Evolutionary conservation across 2,888 invertebrate species (phyloP), one percentile per base, ranked within the genome.

Genomic region (Tanytarsus gracilentus): DNA sequence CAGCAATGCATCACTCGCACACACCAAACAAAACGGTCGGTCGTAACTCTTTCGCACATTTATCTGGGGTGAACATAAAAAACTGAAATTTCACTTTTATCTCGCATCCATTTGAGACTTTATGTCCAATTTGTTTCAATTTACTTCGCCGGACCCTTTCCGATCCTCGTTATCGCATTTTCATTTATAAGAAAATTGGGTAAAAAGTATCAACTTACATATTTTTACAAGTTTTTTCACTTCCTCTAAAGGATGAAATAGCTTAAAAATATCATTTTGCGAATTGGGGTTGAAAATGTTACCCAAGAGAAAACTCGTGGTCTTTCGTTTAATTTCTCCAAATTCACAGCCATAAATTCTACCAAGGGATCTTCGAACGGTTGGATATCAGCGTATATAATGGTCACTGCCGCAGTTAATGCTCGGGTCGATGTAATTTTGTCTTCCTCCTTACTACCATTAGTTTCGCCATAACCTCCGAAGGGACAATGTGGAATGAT

Each of bases 71-170:
- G 8, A 33, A 33, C 14, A 1, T 14, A 33, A 11, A 4, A 14
- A 33, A 33, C n/a, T 48, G 1, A 33, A 16, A 11, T 52, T 29
- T 21, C 44, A 23, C 40, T 55, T 40, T 55, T 29, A n/a, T 25
- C 26, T 49, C 26, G n/a, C n/a, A n/a, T n/a, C n/a, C n/a, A 39
- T 40, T 18, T 55, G n/a, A 53, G 27, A 55, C 39, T 55, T 53
- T 36, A 55, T 55, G 55, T 55, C 40, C 55, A 55, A 55, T 55
- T 55, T 55, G 40, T 55, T 40, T 55, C 55, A 55, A 55, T 55
- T 39, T n/a, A n/a, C n/a, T n/a, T 36, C 25, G 26, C 39, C 26
- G 39, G 25, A 44, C 44, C 44, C 44, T 44, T 44, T 44, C 11
- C 23, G 14, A 44, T 23, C 23, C 7, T 7, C 18, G 5, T 40